Evolutionary conservation across 2,113 vertebrate genomes (phyloP), one percentile per base, ranked within the genome.

Genomic region (Eidolon helvum): DNA sequence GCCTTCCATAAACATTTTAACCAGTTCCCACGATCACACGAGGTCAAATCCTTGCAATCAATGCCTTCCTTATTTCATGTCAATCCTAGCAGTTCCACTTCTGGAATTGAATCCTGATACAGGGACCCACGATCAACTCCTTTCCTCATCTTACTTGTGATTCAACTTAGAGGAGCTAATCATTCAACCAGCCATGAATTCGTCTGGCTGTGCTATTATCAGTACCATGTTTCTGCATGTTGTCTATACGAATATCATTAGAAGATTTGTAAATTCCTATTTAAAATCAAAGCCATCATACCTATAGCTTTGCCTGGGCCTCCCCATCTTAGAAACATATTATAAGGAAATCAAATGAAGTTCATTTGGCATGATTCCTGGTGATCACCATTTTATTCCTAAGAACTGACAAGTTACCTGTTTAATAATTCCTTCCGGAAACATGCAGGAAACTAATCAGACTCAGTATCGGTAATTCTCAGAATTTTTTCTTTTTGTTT

Each of bases 401-500:
- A 82, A 96, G 78, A 86, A 48, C 66, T 97, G 91, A 96, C 65
- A 94, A 94, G 90, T 71, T 92, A 96, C 72, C 71, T 95, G 48
- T 96, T 95, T 89, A 96, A 96, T 72, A 96, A 83, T 94, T 96
- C 72, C 74, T 93, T 78, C 43, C n/a, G 82, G 88, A 97, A 72
- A 93, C 92, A 74, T 95, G 50, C 65, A 94, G 50, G 19, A 94
- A 97, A 96, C 87, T 97, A 84, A 45, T 93, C 93, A 96, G 93
- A 45, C 40, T 92, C 68, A 89, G 61, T 69, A 87, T 63, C 14
- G 43, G 91, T 87, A 94, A 97, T 97, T 93, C 97, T 96, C 91
- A 86, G 95, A 89, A 97, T 97, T 93, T 92, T 92, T 89, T 94
- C 68, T 94, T 94, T 97, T 93, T 78, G 48, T 95, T 86, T 79